A percentile compares a stretch with the other conserved stretches of the same genome.
Evolutionary conservation across 2,888 invertebrate species (phyloP).

Genomic region (Stenoptilia bipunctidactyla): DNA sequence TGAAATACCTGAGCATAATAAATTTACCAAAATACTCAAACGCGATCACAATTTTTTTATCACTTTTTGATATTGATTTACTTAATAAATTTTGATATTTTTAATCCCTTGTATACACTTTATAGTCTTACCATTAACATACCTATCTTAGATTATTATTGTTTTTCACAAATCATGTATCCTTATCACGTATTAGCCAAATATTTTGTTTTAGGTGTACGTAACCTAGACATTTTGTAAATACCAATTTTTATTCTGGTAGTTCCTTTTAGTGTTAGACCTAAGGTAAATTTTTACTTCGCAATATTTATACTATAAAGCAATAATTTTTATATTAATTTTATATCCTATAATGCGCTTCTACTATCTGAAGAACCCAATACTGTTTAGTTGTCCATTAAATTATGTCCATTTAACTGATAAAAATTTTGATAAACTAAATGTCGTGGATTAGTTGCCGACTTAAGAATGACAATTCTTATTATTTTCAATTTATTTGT

Average conservation of each 20-base stretch:
- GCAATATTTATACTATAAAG: slow-evolving; percentile 62
- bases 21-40: slow-evolving; percentile 52
- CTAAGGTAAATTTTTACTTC: slow-evolving; percentile 61
- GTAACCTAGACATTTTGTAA: slow-evolving; percentile 49
- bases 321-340: slow-evolving; percentile 57
- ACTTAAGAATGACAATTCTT: neutral
- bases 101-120: slow-evolving; percentile 25
- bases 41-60: slow-evolving; percentile 47
- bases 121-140: slow-evolving; percentile 5
- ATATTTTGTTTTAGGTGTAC: slow-evolving; percentile 57
- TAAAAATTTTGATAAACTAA: neutral
- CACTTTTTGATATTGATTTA: slow-evolving; percentile 38
- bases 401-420: slow-evolving; percentile 9
- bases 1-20: slow-evolving; percentile 44
- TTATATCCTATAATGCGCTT: slow-evolving; percentile 22
- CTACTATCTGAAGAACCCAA: slow-evolving; percentile 27
- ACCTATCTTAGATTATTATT: slow-evolving; percentile 32
- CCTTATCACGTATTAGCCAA: slow-evolving; percentile 67
- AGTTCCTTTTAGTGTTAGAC: slow-evolving; percentile 58
- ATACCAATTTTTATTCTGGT: slow-evolving; percentile 58
- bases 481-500: neutral
- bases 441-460: neutral
- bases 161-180: slow-evolving; percentile 46
- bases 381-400: slow-evolving; percentile 12
- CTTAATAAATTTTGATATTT: slow-evolving; percentile 23